Conservation (phyloP, 2,113 vertebrate species). For the Sarotherodon lohbergeri region DNA sequence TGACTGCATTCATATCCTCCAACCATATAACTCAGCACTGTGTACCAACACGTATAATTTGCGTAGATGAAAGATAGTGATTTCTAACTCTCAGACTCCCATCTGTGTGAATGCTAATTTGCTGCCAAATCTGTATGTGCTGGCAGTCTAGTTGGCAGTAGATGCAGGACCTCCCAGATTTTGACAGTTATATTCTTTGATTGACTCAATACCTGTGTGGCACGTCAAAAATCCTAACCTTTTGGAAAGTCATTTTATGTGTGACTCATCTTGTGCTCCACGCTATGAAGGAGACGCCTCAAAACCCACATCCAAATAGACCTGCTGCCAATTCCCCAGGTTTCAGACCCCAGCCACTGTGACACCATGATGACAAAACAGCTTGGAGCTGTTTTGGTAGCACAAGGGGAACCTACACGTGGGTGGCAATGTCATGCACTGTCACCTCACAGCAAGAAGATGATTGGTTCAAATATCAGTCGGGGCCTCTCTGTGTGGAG, state of each 20-base stretch:
- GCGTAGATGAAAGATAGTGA: background rate
- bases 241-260: background rate
- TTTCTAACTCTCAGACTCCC: background rate
- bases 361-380: background rate
- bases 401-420: background rate
- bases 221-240: background rate
- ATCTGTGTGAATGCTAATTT: background rate
- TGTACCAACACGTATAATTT: constrained; percentile 3
- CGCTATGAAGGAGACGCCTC: background rate
- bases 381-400: background rate
- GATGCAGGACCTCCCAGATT: background rate
- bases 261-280: background rate
- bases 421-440: background rate
- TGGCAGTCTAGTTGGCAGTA: background rate
- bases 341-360: background rate
- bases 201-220: background rate
- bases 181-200: background rate
- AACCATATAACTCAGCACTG: background rate
- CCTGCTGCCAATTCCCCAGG: background rate
- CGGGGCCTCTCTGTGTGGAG: background rate
- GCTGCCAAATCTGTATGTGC: background rate
- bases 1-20: background rate
- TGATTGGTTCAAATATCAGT: background rate
- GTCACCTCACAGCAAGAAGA: background rate
- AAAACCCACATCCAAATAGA: background rate